Percentiles rank a stretch among this genome's conserved stretches.
These are phyloP conservation scores for Polydrusus pterygomalis DNA, from an alignment of 2,888 invertebrate genomes.

Conservation along the genomic window DNA sequence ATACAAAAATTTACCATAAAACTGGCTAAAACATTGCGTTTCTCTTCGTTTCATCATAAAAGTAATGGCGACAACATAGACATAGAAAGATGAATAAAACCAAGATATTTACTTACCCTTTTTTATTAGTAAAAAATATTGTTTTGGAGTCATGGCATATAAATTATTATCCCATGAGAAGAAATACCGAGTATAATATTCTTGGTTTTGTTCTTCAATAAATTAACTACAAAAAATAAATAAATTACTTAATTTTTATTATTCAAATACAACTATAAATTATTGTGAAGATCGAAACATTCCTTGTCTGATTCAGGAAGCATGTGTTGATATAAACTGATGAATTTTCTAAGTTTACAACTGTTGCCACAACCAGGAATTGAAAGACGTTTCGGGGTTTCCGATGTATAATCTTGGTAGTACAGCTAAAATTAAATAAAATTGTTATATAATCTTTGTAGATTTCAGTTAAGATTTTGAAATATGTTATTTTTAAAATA, in stretches of 20 bases:
- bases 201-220: too few relatives aligned
- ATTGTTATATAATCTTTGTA: not conserved
- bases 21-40: too few relatives aligned
- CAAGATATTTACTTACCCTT: not conserved
- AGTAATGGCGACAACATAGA: too few relatives aligned
- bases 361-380: conserved; percentile 56
- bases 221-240: not conserved
- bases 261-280: not conserved
- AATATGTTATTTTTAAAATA: too few relatives aligned
- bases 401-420: conserved; percentile 62
- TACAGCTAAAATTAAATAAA: conserved; percentile 60
- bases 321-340: conserved; percentile 51
- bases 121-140: too few relatives aligned
- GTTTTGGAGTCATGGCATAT: too few relatives aligned
- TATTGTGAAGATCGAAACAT: conserved; percentile 53
- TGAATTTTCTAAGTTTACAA: conserved; percentile 56
- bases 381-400: conserved; percentile 50
- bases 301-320: conserved; percentile 57
- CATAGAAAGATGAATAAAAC: too few relatives aligned
- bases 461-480: not conserved
- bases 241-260: not conserved
- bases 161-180: not conserved
- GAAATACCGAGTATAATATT: not conserved
- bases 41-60: too few relatives aligned
- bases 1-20: too few relatives aligned